phyloP scores from a whole-genome alignment of 2,797 vertebrate genomes.

The Poeciliopsis paucimaculata region DNA sequence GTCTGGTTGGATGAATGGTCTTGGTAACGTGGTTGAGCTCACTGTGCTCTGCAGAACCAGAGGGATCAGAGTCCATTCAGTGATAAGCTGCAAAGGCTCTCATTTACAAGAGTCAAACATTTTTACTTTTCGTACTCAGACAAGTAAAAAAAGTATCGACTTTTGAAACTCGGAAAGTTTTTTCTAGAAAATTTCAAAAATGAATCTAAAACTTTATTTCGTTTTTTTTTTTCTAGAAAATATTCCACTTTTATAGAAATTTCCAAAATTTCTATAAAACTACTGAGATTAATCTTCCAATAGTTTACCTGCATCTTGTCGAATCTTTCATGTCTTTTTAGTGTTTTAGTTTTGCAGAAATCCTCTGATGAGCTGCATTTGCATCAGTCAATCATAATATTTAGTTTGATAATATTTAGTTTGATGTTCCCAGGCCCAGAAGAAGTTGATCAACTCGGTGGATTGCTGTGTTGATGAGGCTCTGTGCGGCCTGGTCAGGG shows the following conservation, averaged over 20 bases:
- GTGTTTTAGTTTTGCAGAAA: neutral
- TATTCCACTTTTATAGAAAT: too few species aligned
- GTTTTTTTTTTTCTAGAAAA: neutral
- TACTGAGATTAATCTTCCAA: neutral
- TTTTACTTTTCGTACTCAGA: too few species aligned
- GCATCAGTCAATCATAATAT: neutral
- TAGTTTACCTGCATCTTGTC: conserved; percentile 11
- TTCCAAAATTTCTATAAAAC: too few species aligned
- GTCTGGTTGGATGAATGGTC: neutral
- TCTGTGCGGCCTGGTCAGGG: conserved; percentile 82
- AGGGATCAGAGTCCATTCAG: conserved; percentile 58
- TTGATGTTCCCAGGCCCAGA: conserved; percentile 64
- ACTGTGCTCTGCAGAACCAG: neutral
- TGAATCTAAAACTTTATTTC: neutral
- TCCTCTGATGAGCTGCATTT: neutral
- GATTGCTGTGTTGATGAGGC: conserved; percentile 88
- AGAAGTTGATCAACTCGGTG: conserved; percentile 87
- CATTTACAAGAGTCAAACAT: too few species aligned
- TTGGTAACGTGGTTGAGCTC: neutral
- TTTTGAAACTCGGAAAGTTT: too few species aligned
- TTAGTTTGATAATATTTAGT: too few species aligned
- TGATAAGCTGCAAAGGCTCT: neutral
- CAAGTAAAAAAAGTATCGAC: too few species aligned
- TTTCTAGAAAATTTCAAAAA: too few species aligned
- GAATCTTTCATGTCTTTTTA: neutral